Base-by-base conservation (phyloP, 2,888 invertebrate species). In the Arrhopalites spinosus region DNA sequence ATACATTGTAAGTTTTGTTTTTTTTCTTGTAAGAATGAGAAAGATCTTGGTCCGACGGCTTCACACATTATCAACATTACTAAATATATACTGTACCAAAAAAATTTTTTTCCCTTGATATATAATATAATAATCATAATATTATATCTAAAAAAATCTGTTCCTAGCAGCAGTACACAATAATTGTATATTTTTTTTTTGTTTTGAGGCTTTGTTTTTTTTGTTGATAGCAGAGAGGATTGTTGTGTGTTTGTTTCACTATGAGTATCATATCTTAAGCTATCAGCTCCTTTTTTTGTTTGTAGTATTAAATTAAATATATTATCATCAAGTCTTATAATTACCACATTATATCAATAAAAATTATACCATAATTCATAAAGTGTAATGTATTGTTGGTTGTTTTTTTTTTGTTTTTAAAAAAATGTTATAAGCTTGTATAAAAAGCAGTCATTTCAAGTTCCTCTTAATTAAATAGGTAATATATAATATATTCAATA, bases 1-100 rank as follows among this genome's bases (percentile, higher is more conserved):
- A 59, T 59, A 59, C 20, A 25, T 20, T 59, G 23, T 59, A 59
- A 20, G 25, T 59, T 53, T 59, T 20, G 23, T 20, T 20, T 25
- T 73, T 63, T n/a, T 63, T 27, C 30, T 63, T 73, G 59, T 67
- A 76, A 72, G 72, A 76, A 76, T 76, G 72, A 76, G 76, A 76
- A 76, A 76, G 76, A 76, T 76, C 76, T 76, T 76, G 76, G 76
- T 76, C 76, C 76, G 73, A 76, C 76, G 72, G 71, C 67, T 72
- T 70, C 29, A 71, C 61, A 71, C 36, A 36, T 11, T 36, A 36
- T 36, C 3, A 36, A 64, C 29, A 36, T 36, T 36, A 36, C 11
- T 36, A 3, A 7, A 36, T 36, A 36, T 36, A 36, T 36, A 36
- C 36, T 36, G 36, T 36, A 36, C 36, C 36, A 36, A 36, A 36